Base-by-base conservation (phyloP, 2,888 invertebrate species). In the Limnephilus lunatus region DNA sequence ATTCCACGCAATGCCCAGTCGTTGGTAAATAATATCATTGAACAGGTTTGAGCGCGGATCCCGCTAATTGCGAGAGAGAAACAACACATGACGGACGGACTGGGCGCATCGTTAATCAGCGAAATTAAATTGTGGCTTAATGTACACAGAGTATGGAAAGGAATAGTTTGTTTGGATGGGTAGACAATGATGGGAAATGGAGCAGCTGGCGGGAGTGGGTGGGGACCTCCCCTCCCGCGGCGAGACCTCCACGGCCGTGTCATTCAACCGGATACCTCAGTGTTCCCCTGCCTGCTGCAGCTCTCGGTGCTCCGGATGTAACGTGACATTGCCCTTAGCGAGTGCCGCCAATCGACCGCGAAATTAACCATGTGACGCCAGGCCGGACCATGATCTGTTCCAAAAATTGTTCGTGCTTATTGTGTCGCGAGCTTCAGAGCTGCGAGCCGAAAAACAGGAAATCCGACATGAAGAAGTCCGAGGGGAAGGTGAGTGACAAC, bases 401-500 rank as follows among this genome's bases (percentile, higher is more conserved):
- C 94, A 96, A 97, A 96, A 97, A 97, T 94, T 98, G 98, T 95
- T 96, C 96, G 94, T 98, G 98, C 95, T 97, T 97, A 94, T 96
- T 98, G 94, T 98, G 98, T 95, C 97, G 97, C 94, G 98, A 98
- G 95, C 95, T 98, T 94, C 97, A 96, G 94, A 97, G 97, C 94
- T 97, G 96, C 94, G 97, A 96, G 94, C 96, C 96, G 93, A 96
- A 96, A 30, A 96, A 96, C 94, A 95, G 95, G 89, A 95, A 95
- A 94, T 30, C 80, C 90, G 92, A 93, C 81, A 94, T 93, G 94
- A 96, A 95, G 95, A 96, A 95, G 88, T 95, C 95, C 94, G 94
- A 94, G 94, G 95, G 95, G 94, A 95, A 94, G 94, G 95, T 95
- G 95, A 95, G 95, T 93, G 96, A 96, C 94, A 96, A 96, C 94